A percentile compares a stretch with the other conserved stretches of the same genome.
phyloP scores from a whole-genome alignment of 2,797 vertebrate species.

The Spheniscus humboldti region DNA sequence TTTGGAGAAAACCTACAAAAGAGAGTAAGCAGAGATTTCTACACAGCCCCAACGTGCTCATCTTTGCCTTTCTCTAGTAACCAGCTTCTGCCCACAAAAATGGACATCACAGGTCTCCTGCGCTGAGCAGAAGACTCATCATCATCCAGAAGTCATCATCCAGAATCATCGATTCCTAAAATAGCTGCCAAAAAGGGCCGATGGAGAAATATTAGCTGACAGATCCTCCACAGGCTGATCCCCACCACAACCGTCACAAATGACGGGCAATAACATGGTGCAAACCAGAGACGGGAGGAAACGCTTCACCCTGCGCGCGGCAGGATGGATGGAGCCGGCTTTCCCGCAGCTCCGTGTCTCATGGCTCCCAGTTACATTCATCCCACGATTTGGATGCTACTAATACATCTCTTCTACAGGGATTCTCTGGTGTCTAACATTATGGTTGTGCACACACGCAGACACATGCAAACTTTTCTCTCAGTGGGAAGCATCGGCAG shows the following conservation, averaged over 20 bases:
- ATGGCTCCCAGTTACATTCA: neutral
- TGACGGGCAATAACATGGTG: rapidly evolving
- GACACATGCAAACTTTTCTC: neutral
- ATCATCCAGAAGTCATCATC: neutral
- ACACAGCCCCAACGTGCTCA: rapidly evolving
- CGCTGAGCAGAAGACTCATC: rapidly evolving
- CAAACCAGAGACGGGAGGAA: neutral
- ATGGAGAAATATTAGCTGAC: neutral
- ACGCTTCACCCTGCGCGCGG: rapidly evolving
- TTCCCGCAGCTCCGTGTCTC: rapidly evolving
- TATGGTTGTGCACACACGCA: rapidly evolving
- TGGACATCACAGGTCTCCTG: rapidly evolving
- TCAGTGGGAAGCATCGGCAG: rapidly evolving
- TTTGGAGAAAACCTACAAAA: slow-evolving; percentile 89
- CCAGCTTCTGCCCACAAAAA: neutral
- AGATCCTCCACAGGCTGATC: neutral
- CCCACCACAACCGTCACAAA: neutral
- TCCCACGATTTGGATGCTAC: rapidly evolving
- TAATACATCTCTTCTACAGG: rapidly evolving
- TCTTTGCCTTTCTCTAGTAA: neutral
- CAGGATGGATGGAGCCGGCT: rapidly evolving
- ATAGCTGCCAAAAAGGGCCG: neutral
- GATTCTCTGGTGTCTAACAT: neutral
- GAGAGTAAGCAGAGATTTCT: neutral
- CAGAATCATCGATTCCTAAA: neutral